Percentiles rank a stretch among this genome's conserved stretches.
These are phyloP conservation scores for Labia minor DNA, from an alignment of 2,888 invertebrate genomes.

Conservation along the genomic window DNA sequence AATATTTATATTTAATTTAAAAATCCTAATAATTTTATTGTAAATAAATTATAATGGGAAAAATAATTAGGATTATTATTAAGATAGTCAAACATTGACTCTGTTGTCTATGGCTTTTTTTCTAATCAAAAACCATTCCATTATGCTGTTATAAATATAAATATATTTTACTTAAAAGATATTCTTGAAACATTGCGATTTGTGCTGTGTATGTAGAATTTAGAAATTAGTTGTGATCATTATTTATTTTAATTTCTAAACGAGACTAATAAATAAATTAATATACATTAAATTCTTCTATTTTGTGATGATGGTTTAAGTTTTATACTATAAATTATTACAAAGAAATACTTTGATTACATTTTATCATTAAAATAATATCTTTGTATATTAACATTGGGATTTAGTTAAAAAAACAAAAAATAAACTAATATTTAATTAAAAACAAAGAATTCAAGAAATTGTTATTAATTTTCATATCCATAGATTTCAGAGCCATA, in stretches of 20 bases:
- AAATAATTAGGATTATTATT: neutral
- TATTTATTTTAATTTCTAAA: conserved; percentile 5
- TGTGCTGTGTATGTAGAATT: conserved; percentile 1
- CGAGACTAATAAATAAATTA: neutral
- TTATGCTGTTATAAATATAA: neutral
- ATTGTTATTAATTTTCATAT: too few species aligned
- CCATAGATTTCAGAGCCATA: too few species aligned
- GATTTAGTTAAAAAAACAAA: neutral
- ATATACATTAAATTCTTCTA: neutral
- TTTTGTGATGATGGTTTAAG: conserved; percentile 13
- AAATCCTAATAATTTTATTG: neutral
- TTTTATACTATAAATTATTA: conserved; percentile 1
- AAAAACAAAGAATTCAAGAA: neutral
- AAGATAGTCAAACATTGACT: neutral
- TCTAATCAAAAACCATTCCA: conserved; percentile 2
- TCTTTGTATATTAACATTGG: neutral
- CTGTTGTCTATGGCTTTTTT: neutral
- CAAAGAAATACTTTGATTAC: neutral
- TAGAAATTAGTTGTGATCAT: conserved; percentile 5
- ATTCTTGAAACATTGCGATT: conserved; percentile 1
- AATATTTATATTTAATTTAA: conserved; percentile 3
- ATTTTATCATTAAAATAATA: neutral
- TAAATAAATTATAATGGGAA: neutral
- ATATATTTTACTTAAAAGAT: neutral
- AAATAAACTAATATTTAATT: neutral